phyloP scores from a whole-genome alignment of 2,113 vertebrate species.

The Morone chrysops region DNA sequence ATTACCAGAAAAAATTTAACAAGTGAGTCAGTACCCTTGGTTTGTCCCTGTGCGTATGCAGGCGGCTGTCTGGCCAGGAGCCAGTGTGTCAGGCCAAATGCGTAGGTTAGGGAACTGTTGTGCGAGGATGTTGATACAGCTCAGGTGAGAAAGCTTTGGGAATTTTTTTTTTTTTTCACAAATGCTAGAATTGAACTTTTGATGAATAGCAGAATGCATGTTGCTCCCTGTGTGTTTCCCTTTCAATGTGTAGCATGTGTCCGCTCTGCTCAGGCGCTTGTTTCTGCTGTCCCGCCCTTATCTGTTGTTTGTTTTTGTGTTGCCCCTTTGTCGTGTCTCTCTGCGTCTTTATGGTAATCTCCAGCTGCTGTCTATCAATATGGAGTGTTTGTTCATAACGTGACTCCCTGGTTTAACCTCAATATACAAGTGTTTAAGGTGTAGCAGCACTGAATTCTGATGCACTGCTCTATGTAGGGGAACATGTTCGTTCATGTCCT shows the following conservation, averaged over 20 bases:
- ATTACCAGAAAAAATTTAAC: not conserved
- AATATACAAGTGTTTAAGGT: not conserved
- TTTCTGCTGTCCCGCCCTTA: slow-evolving; percentile 37
- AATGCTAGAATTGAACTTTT: not conserved
- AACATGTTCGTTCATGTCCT: not conserved
- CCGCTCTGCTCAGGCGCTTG: slow-evolving; percentile 21
- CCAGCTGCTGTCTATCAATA: slow-evolving; percentile 31
- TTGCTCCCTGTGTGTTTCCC: not conserved
- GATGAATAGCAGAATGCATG: not conserved
- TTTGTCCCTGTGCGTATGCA: slow-evolving; percentile 11
- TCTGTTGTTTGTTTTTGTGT: slow-evolving; percentile 42
- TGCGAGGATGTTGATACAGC: not conserved
- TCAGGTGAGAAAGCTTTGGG: not conserved
- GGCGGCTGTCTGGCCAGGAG: slow-evolving; percentile 19
- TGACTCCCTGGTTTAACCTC: slow-evolving; percentile 17
- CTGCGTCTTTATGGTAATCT: slow-evolving; percentile 52
- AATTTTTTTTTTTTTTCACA: not conserved
- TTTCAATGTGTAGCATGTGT: not conserved
- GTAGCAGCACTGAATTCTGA: not conserved
- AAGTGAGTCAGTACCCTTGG: slow-evolving; percentile 36
- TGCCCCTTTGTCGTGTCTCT: slow-evolving; percentile 39
- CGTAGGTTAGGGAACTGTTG: not conserved
- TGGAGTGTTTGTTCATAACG: slow-evolving; percentile 28
- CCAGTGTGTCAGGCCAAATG: slow-evolving; percentile 29
- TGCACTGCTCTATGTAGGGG: not conserved